Conservation (phyloP, 1,140 invertebrate genomes). For the Araneus ventricosus region DNA sequence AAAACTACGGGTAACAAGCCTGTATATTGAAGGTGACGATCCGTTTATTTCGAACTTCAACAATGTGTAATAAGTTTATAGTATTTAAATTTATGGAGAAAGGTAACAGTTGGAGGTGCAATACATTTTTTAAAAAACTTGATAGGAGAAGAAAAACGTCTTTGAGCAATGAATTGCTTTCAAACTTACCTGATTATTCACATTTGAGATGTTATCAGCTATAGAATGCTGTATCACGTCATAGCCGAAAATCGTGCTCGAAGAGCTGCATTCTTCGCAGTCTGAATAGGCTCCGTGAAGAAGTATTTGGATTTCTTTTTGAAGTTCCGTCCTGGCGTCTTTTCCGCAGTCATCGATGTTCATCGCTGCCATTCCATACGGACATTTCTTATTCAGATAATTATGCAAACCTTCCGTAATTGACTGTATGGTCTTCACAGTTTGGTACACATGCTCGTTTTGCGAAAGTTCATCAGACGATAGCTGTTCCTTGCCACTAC, state of each 20-base stretch:
- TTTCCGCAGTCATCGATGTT: conserved; percentile 78
- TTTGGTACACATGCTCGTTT: conserved; percentile 80
- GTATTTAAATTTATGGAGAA: no score
- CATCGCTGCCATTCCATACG: conserved; percentile 75
- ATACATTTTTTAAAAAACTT: no score
- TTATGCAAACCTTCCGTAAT: conserved; percentile 80
- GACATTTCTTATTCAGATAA: conserved; percentile 77
- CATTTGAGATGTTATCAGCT: conserved; percentile 9
- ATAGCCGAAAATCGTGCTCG: conserved; percentile 58
- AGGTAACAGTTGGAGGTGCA: no score
- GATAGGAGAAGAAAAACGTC: no score
- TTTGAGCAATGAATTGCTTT: no score
- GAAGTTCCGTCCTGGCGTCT: conserved; percentile 75
- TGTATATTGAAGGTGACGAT: no score
- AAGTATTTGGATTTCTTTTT: conserved; percentile 55
- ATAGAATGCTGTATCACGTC: conserved; percentile 61
- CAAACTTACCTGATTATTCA: conserved; percentile 48
- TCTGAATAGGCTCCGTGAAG: conserved; percentile 45
- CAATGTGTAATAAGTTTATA: no score
- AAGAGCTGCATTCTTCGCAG: conserved; percentile 68
- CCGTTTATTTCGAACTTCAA: no score
- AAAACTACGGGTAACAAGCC: no score
- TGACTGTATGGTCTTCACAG: conserved; percentile 80
- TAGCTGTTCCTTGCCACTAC: conserved; percentile 74
- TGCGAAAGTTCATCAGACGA: conserved; percentile 73